phyloP scores from a whole-genome alignment of 2,113 vertebrate species.

The Illadopsis cleaveri region DNA sequence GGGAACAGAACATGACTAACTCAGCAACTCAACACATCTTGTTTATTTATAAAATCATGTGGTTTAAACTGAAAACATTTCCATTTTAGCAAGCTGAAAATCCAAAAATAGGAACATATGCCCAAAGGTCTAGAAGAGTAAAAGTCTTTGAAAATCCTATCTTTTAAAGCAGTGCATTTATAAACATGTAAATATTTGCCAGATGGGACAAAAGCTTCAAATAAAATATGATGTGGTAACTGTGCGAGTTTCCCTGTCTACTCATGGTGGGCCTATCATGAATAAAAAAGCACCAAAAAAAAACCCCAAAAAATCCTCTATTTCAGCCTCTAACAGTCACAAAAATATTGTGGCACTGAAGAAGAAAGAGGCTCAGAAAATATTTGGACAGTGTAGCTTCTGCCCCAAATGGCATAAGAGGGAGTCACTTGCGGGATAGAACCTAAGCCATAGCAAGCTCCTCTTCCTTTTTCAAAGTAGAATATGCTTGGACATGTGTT shows the following conservation, averaged over 20 bases:
- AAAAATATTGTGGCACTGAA: background rate
- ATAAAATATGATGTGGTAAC: background rate
- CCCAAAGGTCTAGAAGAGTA: background rate
- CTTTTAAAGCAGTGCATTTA: background rate
- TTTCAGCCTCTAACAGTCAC: background rate
- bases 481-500: background rate
- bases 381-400: background rate
- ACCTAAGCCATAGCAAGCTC: background rate
- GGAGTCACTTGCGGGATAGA: rapidly evolving
- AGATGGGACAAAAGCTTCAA: background rate
- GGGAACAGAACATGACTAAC: background rate
- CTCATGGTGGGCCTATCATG: background rate
- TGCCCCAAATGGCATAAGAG: background rate
- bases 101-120: background rate
- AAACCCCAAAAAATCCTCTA: background rate
- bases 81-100: background rate
- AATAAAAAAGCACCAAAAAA: background rate
- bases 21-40: background rate
- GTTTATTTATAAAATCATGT: slow-evolving; percentile 16
- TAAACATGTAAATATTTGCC: background rate
- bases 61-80: background rate
- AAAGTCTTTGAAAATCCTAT: background rate
- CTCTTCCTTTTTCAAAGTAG: background rate
- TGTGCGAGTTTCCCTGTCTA: background rate
- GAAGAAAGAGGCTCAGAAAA: background rate